Evolutionary conservation across 2,888 invertebrate species (phyloP).

Genomic region (Stegophylla sp.): DNA sequence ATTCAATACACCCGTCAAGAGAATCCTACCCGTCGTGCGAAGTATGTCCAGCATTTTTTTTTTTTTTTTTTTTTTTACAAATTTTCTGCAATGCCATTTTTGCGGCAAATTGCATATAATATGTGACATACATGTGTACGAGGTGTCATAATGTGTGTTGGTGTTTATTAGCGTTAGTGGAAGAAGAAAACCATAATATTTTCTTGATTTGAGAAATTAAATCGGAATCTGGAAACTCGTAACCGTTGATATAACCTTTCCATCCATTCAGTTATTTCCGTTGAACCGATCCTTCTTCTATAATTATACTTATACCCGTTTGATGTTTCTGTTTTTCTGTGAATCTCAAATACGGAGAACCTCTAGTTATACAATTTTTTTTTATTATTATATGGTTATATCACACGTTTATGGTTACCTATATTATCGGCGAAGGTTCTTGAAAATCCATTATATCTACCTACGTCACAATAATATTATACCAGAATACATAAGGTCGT

Average conservation of each 20-base stretch:
- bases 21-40: too few relatives aligned
- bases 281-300: slow-evolving; percentile 14
- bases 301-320: too few relatives aligned
- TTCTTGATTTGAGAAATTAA: neutral
- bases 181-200: slow-evolving; percentile 9
- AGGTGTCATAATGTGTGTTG: neutral
- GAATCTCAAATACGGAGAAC: slow-evolving; percentile 8
- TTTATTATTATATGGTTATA: neutral
- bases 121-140: neutral
- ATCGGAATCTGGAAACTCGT: neutral
- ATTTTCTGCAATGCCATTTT: too few relatives aligned
- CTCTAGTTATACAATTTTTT: slow-evolving; percentile 34
- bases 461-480: slow-evolving; percentile 43
- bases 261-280: neutral
- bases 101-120: too few relatives aligned
- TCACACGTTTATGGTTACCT: too few relatives aligned
- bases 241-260: slow-evolving; percentile 29
- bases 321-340: neutral
- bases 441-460: slow-evolving; percentile 51
- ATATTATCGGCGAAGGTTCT: slow-evolving; percentile 34
- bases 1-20: too few relatives aligned
- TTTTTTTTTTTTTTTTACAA: too few relatives aligned
- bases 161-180: slow-evolving; percentile 9
- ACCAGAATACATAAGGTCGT: slow-evolving; percentile 42
- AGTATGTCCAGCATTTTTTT: too few relatives aligned